These are phyloP conservation scores for Eurois occulta DNA, from an alignment of 2,888 invertebrate species.

Conservation along the genomic window DNA sequence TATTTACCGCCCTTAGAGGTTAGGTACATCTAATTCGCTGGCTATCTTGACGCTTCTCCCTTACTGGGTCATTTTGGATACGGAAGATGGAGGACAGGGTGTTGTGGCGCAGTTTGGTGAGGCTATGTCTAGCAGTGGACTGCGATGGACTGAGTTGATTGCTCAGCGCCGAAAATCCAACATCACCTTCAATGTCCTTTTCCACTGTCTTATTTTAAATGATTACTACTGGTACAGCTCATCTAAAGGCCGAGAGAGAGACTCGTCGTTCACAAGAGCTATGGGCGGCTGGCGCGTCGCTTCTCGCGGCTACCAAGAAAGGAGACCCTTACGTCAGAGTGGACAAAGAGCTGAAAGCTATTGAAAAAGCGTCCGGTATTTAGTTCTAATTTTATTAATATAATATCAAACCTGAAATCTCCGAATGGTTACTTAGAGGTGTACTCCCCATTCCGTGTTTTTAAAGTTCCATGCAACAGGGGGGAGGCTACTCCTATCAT, in stretches of 20 bases:
- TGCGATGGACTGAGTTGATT: not conserved
- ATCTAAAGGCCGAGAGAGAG: constrained; percentile 93
- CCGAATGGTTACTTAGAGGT: not conserved
- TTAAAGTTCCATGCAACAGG: not conserved
- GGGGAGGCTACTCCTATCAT: not conserved
- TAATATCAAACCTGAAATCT: not conserved
- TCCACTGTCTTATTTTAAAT: not conserved
- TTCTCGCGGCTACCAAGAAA: constrained; percentile 94
- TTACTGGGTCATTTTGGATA: not conserved
- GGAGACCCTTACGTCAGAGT: constrained; percentile 91
- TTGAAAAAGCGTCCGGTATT: constrained; percentile 93
- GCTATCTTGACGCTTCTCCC: too few relatives aligned
- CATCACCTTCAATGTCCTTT: not conserved
- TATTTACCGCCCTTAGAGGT: too few relatives aligned
- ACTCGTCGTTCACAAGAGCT: constrained; percentile 95
- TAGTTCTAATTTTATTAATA: not conserved
- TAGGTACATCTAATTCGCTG: too few relatives aligned
- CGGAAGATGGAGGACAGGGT: not conserved
- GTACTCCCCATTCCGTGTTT: not conserved
- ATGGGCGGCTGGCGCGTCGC: constrained; percentile 97
- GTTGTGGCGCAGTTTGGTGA: not conserved
- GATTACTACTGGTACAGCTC: constrained; percentile 84
- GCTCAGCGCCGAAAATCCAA: not conserved
- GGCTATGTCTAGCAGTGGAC: not conserved
- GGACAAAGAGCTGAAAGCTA: constrained; percentile 93